Base-by-base conservation (phyloP, 92 coral and sea anemone genomes). In the Plumapathes pennacea region DNA sequence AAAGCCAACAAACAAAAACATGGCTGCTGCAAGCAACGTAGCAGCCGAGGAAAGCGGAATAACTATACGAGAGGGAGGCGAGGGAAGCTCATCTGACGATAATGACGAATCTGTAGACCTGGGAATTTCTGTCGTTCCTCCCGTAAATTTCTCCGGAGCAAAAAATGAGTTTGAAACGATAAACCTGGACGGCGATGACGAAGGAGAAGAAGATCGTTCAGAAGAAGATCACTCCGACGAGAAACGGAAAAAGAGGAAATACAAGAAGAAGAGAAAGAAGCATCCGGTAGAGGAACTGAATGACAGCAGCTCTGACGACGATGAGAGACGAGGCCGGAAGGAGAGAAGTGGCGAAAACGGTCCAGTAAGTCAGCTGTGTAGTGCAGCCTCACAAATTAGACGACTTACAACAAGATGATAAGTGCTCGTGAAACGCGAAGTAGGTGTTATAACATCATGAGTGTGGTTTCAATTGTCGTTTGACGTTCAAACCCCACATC, bases 221-320 rank as follows among this genome's bases (percentile, higher is more conserved):
- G 70, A 69, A 18, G 88, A 70, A 51, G 81, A 72, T 31, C 87
- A 62, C 29, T 72, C 83, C 26, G 85, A 76, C 42, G 96, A 83
- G 30, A 65, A 75, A 40, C 71, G 78, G 29, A 72, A 79, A 32
- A 87, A 74, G 54, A 88, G 69, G 47, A 63, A 75, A 34, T 67
- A 80, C 32, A 84, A 78, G 74, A 85, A 86, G 72, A 94, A 94
- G 80, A 88, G 85, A 38, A 82, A 75, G 38, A 94, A 74, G 64
- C 78, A 84, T 6, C 63, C 63, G 0, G 54, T 69, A 4, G 73
- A 80, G n/a, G 74, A 87, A 24, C 62, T 60, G 31, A 62, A 46
- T 33, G 95, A 87, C 9, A 89, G 90, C 69, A 90, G 95, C 68
- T 80, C 98, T n/a, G 98, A 94, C 34, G 96, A 92, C 13, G 98